Base-by-base conservation (phyloP, 2,797 vertebrate species). In the Octomys mimax region DNA sequence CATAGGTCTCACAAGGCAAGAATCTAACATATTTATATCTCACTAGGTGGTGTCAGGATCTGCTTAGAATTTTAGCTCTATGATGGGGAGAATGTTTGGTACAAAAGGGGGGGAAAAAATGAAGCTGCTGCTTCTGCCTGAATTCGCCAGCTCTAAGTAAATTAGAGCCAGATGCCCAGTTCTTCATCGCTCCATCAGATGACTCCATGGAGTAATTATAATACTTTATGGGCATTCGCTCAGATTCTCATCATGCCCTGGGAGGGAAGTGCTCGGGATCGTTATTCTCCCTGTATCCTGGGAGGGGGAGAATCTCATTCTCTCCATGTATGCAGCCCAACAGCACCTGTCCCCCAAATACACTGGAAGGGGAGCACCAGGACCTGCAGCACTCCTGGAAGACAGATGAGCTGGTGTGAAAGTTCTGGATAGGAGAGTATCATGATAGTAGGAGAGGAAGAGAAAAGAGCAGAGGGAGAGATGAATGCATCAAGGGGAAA, bases 141-240 rank as follows among this genome's bases (percentile, higher is more conserved):
- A 90, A 96, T 98, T 97, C 82, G 91, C 92, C 83, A 82, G 96
- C 97, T 97, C 97, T 96, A 91, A 97, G 96, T 97, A 97, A 97
- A 98, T 97, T 95, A 96, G 80, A 98, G 95, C 97, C 98, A 98
- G 98, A 98, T 98, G 98, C 98, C 98, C 98, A 97, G 96, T 87
- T 97, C 92, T 94, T 98, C 92, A 0, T 89, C 64, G 2, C 92
- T 96, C 94, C 95, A 94, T 98, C 98, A 97, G 97, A 97, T 94
- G 97, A 97, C 98, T 97, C 98, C 96, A 86, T 33, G 97, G 97
- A 98, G 95, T 97, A 96, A 97, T 98, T 98, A 98, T 96, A 94
- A 97, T 97, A 95, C 97, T 98, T 98, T 97, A 98, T 97, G 98
- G 97, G 96, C 95, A 96, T 96, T 97, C 96, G 89, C 97, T 97